These are phyloP conservation scores for Spilosoma lubricipeda DNA, from an alignment of 2,888 invertebrate genomes.

Conservation along the genomic window DNA sequence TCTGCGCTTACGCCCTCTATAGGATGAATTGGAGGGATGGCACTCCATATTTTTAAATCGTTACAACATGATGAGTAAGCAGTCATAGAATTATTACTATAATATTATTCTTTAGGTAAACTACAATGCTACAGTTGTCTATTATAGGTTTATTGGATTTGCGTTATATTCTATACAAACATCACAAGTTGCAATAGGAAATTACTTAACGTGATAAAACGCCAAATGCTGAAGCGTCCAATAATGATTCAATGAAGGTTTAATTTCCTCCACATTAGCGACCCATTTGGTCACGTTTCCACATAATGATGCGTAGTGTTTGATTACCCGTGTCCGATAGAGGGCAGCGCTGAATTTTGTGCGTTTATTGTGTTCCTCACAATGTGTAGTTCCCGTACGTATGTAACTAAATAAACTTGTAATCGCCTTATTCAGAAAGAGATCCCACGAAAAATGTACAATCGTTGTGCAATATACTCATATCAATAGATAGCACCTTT, in stretches of 20 bases:
- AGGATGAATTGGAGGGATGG: too few species aligned
- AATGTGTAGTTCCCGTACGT: neutral
- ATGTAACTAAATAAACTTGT: neutral
- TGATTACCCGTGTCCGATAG: neutral
- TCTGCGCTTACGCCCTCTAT: too few species aligned
- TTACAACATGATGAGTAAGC: too few species aligned
- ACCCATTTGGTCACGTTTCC: constrained; percentile 1
- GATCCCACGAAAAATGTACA: neutral
- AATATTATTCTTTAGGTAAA: neutral
- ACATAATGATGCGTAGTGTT: neutral
- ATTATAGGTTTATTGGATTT: neutral
- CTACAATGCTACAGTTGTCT: neutral
- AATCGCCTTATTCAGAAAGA: neutral
- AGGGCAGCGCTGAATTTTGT: neutral
- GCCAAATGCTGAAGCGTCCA: neutral
- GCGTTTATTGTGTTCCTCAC: neutral
- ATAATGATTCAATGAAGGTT: neutral
- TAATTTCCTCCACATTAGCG: neutral
- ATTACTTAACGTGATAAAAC: neutral
- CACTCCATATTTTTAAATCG: too few species aligned
- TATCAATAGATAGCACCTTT: neutral
- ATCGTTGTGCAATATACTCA: neutral
- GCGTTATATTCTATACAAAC: neutral
- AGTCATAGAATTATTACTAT: too few species aligned
- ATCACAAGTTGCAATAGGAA: neutral